phyloP scores from a whole-genome alignment of 1,140 invertebrate genomes.

The Leguminivora glycinivorella region DNA sequence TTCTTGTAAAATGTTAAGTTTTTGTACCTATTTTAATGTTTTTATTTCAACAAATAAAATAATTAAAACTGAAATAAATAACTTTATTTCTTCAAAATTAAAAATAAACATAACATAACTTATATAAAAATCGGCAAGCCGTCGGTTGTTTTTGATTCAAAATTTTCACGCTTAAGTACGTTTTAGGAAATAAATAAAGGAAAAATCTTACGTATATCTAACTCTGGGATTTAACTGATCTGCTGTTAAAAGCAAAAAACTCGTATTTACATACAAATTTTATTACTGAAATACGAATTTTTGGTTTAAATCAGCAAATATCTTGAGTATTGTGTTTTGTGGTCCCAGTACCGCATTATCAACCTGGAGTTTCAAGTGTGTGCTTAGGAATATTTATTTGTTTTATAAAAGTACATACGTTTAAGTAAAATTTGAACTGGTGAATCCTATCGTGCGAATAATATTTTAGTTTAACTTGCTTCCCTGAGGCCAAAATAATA shows the following conservation, averaged over 20 bases:
- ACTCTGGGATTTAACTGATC: neutral
- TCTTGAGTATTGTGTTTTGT: neutral
- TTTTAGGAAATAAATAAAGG: constrained; percentile 13
- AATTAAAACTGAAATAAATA: constrained; percentile 13
- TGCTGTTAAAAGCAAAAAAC: neutral
- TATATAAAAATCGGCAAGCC: constrained; percentile 19
- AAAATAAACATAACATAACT: constrained; percentile 10
- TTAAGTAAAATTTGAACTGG: neutral
- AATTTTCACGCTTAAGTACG: constrained; percentile 19
- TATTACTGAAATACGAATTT: neutral
- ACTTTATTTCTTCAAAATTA: constrained; percentile 19
- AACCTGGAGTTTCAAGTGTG: neutral
- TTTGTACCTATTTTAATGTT: neutral
- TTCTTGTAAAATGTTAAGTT: neutral
- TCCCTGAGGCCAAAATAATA: neutral
- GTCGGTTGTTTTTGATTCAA: neutral
- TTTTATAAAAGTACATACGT: neutral
- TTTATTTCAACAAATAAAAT: constrained; percentile 9
- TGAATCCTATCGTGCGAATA: too few species aligned
- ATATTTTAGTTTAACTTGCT: neutral
- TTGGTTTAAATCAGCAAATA: neutral
- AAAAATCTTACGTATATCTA: neutral
- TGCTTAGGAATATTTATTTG: neutral
- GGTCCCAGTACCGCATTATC: neutral
- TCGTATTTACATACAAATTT: neutral